Conservation (phyloP, 1,140 invertebrate species). For the Vanessa tameamea region DNA sequence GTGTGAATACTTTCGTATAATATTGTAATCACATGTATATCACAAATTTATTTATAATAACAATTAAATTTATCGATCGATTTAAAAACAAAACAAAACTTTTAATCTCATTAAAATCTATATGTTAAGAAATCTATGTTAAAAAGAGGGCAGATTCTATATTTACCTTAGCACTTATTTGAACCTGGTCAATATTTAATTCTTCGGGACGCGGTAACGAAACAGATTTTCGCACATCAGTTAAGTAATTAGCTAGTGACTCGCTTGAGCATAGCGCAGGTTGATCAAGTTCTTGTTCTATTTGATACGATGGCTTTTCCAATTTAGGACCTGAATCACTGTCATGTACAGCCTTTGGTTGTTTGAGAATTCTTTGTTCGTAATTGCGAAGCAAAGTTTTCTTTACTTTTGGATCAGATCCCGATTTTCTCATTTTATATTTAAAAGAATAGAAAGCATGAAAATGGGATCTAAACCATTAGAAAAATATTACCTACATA, state of each 20-base stretch:
- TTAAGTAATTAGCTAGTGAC: conserved; percentile 61
- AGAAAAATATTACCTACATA: background rate
- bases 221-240: conserved; percentile 51
- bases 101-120: background rate
- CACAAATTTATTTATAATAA: too few relatives aligned
- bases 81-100: too few relatives aligned
- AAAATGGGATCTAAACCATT: too few relatives aligned
- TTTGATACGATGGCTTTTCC: conserved; percentile 29
- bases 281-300: conserved; percentile 50
- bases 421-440: conserved; percentile 53
- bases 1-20: too few relatives aligned
- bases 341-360: conserved; percentile 42
- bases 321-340: conserved; percentile 42
- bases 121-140: background rate
- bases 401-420: conserved; percentile 61
- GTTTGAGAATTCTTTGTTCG: conserved; percentile 50
- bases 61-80: too few relatives aligned
- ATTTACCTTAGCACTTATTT: conserved; percentile 56
- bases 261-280: conserved; percentile 67
- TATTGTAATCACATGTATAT: too few relatives aligned
- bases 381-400: conserved; percentile 65
- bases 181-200: conserved; percentile 49
- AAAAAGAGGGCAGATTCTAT: too few relatives aligned
- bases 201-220: conserved; percentile 38
- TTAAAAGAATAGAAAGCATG: too few relatives aligned